phyloP scores from a whole-genome alignment of 2,888 invertebrate genomes.

The Danaus chrysippus region DNA sequence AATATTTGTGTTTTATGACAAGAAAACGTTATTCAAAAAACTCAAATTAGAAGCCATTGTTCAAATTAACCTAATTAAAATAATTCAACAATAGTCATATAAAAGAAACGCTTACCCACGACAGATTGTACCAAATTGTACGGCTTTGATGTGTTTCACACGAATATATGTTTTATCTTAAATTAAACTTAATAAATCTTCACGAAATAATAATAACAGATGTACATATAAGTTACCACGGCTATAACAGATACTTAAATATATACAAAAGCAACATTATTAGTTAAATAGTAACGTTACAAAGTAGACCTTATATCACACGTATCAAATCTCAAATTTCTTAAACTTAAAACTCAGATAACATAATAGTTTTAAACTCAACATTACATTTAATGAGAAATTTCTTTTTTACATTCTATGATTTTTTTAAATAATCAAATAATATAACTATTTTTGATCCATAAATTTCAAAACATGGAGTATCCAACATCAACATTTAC shows the following conservation, averaged over 20 bases:
- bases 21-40: background rate
- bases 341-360: no score
- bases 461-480: no score
- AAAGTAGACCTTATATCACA: no score
- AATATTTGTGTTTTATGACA: background rate
- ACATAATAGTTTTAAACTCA: no score
- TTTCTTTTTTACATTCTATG: no score
- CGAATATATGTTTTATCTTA: background rate
- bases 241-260: background rate
- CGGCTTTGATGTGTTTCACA: background rate
- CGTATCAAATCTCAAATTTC: no score
- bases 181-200: slow-evolving; percentile 3
- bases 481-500: no score
- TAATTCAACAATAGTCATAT: slow-evolving; percentile 3
- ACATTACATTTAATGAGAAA: no score
- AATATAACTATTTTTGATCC: no score
- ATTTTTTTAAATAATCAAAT: no score
- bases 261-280: background rate
- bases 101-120: slow-evolving; percentile 1
- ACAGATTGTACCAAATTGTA: slow-evolving; percentile 6
- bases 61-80: background rate
- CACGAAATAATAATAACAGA: background rate
- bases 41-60: background rate
- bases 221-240: background rate
- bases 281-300: background rate